Percentiles rank a stretch among this genome's conserved stretches.
phyloP scores from a whole-genome alignment of 92 coral and sea anemone genomes.

The Heteractis magnifica region DNA sequence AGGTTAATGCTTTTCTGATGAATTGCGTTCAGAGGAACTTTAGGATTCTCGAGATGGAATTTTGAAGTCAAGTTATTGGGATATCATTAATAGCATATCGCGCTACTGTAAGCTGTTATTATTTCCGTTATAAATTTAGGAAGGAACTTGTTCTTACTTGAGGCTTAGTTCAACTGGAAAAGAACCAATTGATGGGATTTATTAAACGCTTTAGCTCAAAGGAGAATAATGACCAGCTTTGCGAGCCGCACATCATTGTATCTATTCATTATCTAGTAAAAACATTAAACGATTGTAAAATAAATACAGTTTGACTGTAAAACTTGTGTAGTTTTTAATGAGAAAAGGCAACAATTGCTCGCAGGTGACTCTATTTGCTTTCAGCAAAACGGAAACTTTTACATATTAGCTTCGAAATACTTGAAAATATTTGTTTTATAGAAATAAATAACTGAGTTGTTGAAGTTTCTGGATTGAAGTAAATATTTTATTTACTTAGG shows the following conservation, averaged over 20 bases:
- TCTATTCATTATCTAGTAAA: neutral
- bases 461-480: constrained; percentile 16
- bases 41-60: neutral
- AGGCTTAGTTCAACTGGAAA: neutral
- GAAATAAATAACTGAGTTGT: constrained; percentile 14
- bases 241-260: neutral
- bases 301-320: constrained; percentile 3
- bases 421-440: constrained; percentile 15
- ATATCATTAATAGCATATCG: neutral
- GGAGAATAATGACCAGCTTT: constrained; percentile 2
- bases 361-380: constrained; percentile 25
- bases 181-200: neutral
- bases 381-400: neutral
- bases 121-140: constrained; percentile 13
- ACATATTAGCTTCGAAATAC: constrained; percentile 30
- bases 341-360: constrained; percentile 23
- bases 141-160: constrained; percentile 11
- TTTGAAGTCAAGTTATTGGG: neutral
- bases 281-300: neutral
- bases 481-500: constrained; percentile 20
- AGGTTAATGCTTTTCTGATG: neutral
- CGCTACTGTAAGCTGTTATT: neutral
- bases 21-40: neutral
- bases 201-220: neutral
- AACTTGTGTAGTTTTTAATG: constrained; percentile 19